Conservation (phyloP, 2,797 vertebrate genomes). For the Rousettus madagascariensis region DNA sequence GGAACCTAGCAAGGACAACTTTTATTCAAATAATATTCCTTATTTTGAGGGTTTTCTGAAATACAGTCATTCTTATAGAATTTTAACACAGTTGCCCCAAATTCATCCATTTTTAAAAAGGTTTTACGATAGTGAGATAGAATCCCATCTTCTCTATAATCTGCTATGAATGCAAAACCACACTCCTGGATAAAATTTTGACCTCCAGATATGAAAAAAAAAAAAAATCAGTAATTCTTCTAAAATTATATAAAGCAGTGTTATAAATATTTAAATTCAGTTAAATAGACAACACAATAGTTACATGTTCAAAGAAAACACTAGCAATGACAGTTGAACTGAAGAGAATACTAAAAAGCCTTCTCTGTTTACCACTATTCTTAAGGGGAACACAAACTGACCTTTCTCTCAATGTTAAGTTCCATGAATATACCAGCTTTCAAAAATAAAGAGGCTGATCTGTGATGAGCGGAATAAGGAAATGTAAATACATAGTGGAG, state of each 20-base stretch:
- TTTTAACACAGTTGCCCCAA: slow-evolving; percentile 17
- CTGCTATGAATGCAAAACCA: slow-evolving; percentile 34
- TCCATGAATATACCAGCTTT: neutral
- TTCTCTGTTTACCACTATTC: slow-evolving; percentile 25
- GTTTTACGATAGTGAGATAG: slow-evolving; percentile 37
- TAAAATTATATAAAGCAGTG: neutral
- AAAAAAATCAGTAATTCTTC: slow-evolving; percentile 1
- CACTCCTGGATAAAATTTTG: slow-evolving; percentile 9
- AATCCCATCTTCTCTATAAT: slow-evolving; percentile 27
- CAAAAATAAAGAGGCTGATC: slow-evolving; percentile 26
- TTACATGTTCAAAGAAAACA: slow-evolving; percentile 41
- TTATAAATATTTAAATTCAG: slow-evolving; percentile 36
- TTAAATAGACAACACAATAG: neutral
- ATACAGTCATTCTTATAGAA: neutral
- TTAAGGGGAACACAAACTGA: slow-evolving; percentile 6
- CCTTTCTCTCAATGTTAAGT: neutral
- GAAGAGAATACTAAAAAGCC: neutral
- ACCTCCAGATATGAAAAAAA: neutral
- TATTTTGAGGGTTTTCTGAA: slow-evolving; percentile 41
- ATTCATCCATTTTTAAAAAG: slow-evolving; percentile 25
- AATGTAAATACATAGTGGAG: neutral
- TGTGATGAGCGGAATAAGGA: neutral
- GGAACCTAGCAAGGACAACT: neutral
- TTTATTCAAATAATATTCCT: slow-evolving; percentile 12
- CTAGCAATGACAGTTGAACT: neutral